Conservation (phyloP, 2,113 vertebrate species). For the Pardalotus punctatus region DNA sequence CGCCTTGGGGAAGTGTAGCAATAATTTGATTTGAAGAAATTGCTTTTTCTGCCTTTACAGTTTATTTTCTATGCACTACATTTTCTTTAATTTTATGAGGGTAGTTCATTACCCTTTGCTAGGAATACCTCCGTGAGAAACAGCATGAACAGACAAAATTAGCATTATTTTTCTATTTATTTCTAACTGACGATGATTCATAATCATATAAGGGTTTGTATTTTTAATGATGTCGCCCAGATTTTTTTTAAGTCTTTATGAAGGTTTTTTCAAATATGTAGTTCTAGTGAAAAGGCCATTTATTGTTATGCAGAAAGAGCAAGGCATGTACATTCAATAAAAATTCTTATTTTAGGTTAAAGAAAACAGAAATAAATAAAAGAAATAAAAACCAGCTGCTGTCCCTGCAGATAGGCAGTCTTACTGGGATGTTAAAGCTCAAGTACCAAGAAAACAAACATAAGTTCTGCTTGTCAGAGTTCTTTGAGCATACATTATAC, state of each 20-base stretch:
- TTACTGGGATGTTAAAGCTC: background rate
- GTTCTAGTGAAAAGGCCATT: slow-evolving; percentile 3
- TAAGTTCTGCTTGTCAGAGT: background rate
- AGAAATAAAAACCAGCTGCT: background rate
- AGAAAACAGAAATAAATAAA: background rate
- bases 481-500: background rate
- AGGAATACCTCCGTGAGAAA: background rate
- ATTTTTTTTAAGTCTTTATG: background rate
- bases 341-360: slow-evolving; percentile 45
- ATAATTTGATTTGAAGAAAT: background rate
- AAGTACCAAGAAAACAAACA: background rate
- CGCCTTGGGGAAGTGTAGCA: background rate
- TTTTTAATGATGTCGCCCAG: slow-evolving; percentile 2
- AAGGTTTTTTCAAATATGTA: background rate
- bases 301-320: slow-evolving; percentile 6
- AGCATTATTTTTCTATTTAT: background rate
- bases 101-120: background rate
- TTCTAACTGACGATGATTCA: background rate
- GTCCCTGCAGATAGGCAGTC: background rate
- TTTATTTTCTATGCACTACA: background rate
- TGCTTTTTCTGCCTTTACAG: background rate
- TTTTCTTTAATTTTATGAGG: background rate
- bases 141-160: background rate
- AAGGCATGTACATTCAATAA: slow-evolving; percentile 20
- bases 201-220: background rate